Base-by-base conservation (phyloP, 2,888 invertebrate species). In the Yponomeuta sedellus region DNA sequence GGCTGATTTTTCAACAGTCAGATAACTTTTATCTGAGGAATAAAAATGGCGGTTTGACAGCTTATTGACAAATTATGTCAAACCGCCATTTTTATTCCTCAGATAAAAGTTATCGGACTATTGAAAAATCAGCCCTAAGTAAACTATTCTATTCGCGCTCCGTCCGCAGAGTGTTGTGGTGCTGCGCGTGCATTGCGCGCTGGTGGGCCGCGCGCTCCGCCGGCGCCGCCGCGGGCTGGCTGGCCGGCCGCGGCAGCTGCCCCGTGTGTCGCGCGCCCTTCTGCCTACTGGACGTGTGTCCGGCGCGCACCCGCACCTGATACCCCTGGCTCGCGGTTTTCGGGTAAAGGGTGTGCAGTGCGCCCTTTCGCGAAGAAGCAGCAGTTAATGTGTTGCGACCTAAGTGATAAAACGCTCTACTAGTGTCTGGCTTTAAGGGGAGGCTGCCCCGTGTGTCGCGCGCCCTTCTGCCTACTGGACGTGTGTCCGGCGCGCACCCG, bases 181-280 rank as follows among this genome's bases (percentile, higher is more conserved):
- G 98, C 86, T 87, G 93, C 25, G 93, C 95, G 71, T 98, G 97
- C 81, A 93, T 97, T 92, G 96, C 94, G 0, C 94, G 94, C 75
- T 97, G 97, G 97, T 97, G 97, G 92, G 97, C 96, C 16, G 95
- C 96, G 63, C 93, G 96, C 59, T 97, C 97, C 81, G 92, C 94
- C 73, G 82, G 56, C 93, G 91, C 93, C 69, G 94, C 95, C 10
- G 93, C 94, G 70, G 92, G 92, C 16, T 98, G 98, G 98, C 91
- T 98, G 68, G 91, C 94, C 56, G 94, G 95, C 10, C 96, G 96
- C 80, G 96, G 97, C 80, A 94, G 96, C 0, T 98, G 98, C 83
- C 98, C 98, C 10, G 95, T 97, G 76, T 98, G 98, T 78, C 92
- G 97, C 72, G 94, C 96, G 44, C 91, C 88, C 64, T 97, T 97